Evolutionary conservation across 92 coral and sea anemone species (phyloP), one percentile per base, ranked within the genome.

Genomic region (Zoanthus sansibaricus): DNA sequence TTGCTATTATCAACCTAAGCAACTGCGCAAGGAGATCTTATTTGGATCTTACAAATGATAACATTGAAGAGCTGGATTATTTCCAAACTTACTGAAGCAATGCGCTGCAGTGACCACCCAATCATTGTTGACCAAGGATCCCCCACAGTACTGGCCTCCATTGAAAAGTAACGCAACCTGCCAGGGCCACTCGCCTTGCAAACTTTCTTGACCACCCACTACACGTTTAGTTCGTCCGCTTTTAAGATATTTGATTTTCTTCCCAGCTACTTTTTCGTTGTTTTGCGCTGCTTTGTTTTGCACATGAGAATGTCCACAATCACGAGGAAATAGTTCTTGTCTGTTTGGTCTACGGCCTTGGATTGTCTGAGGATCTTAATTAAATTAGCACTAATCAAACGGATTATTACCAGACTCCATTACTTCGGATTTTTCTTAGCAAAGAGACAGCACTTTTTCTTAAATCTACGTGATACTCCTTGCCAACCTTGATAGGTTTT

Each of bases 131-230:
- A 96, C 90, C 48, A 96, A 82, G n/a, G 98, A 88, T 37, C 99
- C 99, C 31, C 99, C 98, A 79, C 99, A 96, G 89, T 93, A 96
- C 20, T 95, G 99, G 49, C 62, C 82, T 64, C 92, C 92, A 44
- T 90, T 94, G 68, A 82, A 91, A 31, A 93, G 76, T 17, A 96
- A 71, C 6, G 97, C 93, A 7, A 91, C 97, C 30, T 96, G 99
- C 99, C 99, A 96, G 1, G 99, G 99, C 93, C 98, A 96, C 86
- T 95, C 94, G 44, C 99, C 99, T 54, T 93, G 94, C 49, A 47
- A 47, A 68, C 95, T 94, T 76, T 88, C 87, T 30, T 77, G 61
- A 0, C 99, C 99, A 7, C 97, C 97, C 48, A 94, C 96, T 33
- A 94, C 92, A 13, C 98, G 90, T 76, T 87, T 91, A 12, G 62